Conservation (phyloP, 92 coral and sea anemone genomes). For the Palythoa grandiflora region DNA sequence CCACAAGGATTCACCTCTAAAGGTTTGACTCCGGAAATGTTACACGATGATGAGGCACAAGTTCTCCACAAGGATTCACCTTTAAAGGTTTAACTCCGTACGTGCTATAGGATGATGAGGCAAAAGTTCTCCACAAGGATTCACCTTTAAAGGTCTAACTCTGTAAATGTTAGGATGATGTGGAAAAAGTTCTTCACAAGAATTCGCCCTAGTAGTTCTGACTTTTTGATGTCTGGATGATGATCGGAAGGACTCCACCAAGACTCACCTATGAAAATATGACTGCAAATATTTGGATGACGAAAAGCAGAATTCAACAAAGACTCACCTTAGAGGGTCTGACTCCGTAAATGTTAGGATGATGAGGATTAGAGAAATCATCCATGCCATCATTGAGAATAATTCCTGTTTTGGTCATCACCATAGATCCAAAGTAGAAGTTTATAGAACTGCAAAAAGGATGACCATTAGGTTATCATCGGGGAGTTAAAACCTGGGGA, state of each 20-base stretch:
- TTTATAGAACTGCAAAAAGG: conserved; percentile 78
- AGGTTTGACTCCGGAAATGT: neutral
- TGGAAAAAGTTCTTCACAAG: too few species aligned
- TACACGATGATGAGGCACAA: neutral
- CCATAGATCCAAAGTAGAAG: conserved; percentile 89
- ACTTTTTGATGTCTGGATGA: neutral
- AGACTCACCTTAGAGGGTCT: conserved; percentile 75
- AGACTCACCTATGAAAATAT: neutral
- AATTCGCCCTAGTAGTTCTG: too few species aligned
- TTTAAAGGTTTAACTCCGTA: neutral
- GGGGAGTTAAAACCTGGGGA: too few species aligned
- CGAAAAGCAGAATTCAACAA: neutral
- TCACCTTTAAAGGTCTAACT: too few species aligned
- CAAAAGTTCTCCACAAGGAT: neutral
- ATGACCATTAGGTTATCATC: neutral
- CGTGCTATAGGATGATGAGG: neutral
- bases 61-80: neutral
- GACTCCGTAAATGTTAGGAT: conserved; percentile 66
- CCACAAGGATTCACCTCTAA: neutral
- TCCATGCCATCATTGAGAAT: conserved; percentile 91
- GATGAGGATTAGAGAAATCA: conserved; percentile 84
- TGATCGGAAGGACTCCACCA: neutral
- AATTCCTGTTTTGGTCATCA: conserved; percentile 89
- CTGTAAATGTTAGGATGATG: too few species aligned
- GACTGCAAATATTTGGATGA: neutral